A percentile compares a stretch with the other conserved stretches of the same genome.
Conservation (phyloP, 2,888 invertebrate genomes). For the Hoplodrina ambigua region DNA sequence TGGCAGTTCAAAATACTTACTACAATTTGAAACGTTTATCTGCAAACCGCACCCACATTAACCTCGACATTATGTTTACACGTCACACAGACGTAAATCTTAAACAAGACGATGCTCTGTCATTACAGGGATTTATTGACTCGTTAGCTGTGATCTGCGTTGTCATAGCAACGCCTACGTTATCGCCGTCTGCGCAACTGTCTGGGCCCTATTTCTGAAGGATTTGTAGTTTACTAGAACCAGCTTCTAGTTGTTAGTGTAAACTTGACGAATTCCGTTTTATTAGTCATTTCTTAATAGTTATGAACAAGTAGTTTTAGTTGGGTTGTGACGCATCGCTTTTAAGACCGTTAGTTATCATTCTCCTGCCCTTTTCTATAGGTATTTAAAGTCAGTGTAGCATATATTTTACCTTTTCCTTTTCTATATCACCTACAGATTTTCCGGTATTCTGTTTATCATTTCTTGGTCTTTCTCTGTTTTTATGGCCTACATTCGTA, state of each 20-base stretch:
- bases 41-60: conserved; percentile 7
- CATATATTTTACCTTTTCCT: too few relatives aligned
- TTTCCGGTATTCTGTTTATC: too few relatives aligned
- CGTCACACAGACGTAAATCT: conserved; percentile 50
- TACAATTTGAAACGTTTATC: neutral
- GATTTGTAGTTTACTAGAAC: conserved; percentile 14
- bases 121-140: conserved; percentile 63
- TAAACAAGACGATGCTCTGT: conserved; percentile 48
- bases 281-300: neutral
- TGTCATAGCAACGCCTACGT: conserved; percentile 56
- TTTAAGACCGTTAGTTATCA: too few relatives aligned
- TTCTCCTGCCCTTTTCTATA: too few relatives aligned
- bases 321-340: too few relatives aligned
- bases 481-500: too few relatives aligned
- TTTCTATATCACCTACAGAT: too few relatives aligned
- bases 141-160: conserved; percentile 55
- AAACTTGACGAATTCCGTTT: neutral
- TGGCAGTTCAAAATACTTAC: neutral
- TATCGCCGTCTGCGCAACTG: conserved; percentile 48
- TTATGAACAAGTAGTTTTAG: too few relatives aligned
- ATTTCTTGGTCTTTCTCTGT: too few relatives aligned
- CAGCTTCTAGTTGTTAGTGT: neutral
- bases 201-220: conserved; percentile 43
- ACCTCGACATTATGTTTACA: conserved; percentile 38
- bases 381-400: too few relatives aligned